Base-by-base conservation (phyloP, 2,888 invertebrate genomes). In the Andricus curvator region DNA sequence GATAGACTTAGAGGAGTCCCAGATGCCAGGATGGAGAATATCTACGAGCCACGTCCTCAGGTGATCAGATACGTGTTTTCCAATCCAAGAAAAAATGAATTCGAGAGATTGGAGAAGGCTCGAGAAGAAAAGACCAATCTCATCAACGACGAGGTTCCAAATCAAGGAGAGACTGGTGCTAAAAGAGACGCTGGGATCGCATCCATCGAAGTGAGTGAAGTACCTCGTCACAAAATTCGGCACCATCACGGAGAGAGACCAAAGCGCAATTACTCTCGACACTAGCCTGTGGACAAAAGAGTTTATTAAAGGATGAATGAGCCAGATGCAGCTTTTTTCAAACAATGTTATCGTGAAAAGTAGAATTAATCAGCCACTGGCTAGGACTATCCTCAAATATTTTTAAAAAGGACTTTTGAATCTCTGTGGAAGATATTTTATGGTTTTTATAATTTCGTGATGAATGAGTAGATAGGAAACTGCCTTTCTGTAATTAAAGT, bases 41-140 rank as follows among this genome's bases (percentile, higher is more conserved):
- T 89, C n/a, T 89, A 88, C 17, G 85, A 85, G 22, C 88, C 90
- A 9, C 84, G 90, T 13, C 88, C 90, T 15, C 90, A 89, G 78
- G 78, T 88, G 11, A 88, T 89, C n/a, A 88, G 86, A 44, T 89
- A 89, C 13, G 81, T 86, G 0, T 88, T 89, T 60, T 74, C 56
- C n/a, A n/a, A 33, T 20, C 74, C 62, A 25, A 81, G 76, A 13
- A 66, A 78, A 65, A 78, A 80, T 29, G 64, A 17, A 17, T 17
- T 64, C 25, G 29, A 29, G 29, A 64, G 29, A 17, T 29, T 64
- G 29, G 29, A 64, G 15, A 29, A 64, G 17, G 29, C 66, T 4
- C 78, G 33, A 78, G 78, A 76, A 56, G 67, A 78, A 20, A 78
- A 64, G 4, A 77, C 79, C 25, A 78, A 83, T 78, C 37, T 81